Conservation (phyloP, 2,888 invertebrate species). For the Pteria penguin region DNA sequence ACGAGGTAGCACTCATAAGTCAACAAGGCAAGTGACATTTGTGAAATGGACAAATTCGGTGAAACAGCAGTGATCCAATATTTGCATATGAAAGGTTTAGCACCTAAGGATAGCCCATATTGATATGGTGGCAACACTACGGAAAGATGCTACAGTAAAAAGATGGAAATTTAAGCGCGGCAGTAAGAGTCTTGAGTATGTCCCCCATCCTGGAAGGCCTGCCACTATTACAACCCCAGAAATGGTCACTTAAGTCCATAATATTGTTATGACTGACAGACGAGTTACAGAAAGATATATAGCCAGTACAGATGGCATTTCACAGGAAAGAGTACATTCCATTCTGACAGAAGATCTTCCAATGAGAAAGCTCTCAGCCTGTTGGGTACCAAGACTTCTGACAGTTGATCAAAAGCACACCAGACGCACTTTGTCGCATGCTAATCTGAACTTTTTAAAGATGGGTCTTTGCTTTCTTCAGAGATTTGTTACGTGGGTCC, state of each 20-base stretch:
- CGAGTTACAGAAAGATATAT: conserved; percentile 1
- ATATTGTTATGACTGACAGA: conserved; percentile 20
- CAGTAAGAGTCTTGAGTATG: conserved; percentile 26
- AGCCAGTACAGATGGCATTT: conserved; percentile 14
- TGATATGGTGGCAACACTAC: conserved; percentile 13
- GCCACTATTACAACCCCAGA: background rate
- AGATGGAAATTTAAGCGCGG: conserved; percentile 21
- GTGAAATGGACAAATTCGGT: too few species aligned
- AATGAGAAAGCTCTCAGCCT: conserved; percentile 25
- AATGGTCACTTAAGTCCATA: background rate
- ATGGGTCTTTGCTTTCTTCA: too few species aligned
- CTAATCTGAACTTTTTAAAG: too few species aligned
- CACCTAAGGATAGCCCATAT: too few species aligned
- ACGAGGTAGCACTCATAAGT: too few species aligned
- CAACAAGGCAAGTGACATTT: too few species aligned
- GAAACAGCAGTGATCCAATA: too few species aligned
- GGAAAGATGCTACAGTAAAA: conserved; percentile 29
- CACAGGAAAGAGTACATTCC: conserved; percentile 30
- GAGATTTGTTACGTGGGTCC: too few species aligned
- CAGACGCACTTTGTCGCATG: too few species aligned
- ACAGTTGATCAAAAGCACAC: conserved; percentile 27
- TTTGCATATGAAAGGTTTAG: too few species aligned
- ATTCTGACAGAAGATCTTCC: conserved; percentile 28
- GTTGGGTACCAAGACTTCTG: conserved; percentile 26
- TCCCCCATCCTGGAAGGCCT: background rate